Evolutionary conservation across 2,797 vertebrate genomes (phyloP).

Genomic region (Chaunax sp.): DNA sequence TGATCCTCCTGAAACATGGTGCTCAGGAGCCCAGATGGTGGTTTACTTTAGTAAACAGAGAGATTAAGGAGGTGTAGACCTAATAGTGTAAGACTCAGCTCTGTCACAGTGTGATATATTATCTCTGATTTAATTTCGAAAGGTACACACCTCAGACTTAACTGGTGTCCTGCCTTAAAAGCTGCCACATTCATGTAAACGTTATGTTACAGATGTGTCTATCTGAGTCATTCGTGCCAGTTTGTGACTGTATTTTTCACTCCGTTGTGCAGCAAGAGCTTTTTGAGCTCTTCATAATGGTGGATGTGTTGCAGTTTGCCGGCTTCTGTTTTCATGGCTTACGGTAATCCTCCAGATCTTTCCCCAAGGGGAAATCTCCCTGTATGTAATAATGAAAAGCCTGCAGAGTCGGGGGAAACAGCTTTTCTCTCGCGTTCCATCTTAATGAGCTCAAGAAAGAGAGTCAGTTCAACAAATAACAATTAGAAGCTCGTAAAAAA

Average conservation of each 20-base stretch:
- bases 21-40: no score
- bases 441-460: conserved; percentile 68
- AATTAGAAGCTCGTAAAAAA: conserved; percentile 63
- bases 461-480: conserved; percentile 47
- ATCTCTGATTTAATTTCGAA: no score
- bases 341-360: conserved; percentile 64
- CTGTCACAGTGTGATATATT: conserved; percentile 16
- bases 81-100: conserved; percentile 6
- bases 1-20: no score
- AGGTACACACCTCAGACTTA: no score
- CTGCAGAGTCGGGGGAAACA: conserved; percentile 70
- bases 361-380: conserved; percentile 56
- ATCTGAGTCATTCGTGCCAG: conserved; percentile 16
- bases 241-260: conserved; percentile 8
- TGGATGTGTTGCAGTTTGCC: conserved; percentile 52
- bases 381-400: conserved; percentile 70
- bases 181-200: no score
- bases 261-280: conserved; percentile 16
- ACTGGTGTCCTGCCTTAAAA: no score
- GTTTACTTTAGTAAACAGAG: conserved; percentile 25
- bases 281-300: conserved; percentile 38
- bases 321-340: conserved; percentile 60
- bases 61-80: conserved; percentile 24
- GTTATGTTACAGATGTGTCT: conserved; percentile 15
- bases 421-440: conserved; percentile 30